phyloP scores from a whole-genome alignment of 1,140 invertebrate genomes.

The Apis florea region DNA sequence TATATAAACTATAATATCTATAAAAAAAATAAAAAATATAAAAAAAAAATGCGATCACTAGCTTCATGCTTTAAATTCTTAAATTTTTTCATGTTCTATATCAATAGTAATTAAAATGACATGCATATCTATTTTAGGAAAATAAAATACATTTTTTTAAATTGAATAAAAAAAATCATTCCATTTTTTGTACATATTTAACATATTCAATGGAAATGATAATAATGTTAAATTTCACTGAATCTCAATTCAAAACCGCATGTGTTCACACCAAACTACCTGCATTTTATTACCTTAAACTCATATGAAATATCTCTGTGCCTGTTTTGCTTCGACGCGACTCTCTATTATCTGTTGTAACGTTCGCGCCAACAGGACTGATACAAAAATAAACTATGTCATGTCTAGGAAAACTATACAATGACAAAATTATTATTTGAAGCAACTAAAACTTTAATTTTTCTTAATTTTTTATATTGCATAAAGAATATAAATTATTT shows the following conservation, averaged over 20 bases:
- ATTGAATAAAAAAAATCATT: not conserved
- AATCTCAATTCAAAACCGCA: slow-evolving; percentile 6
- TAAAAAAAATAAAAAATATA: not conserved
- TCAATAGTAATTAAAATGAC: not conserved
- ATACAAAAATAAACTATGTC: slow-evolving; percentile 67
- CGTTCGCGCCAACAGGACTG: slow-evolving; percentile 70
- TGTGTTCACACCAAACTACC: slow-evolving; percentile 69
- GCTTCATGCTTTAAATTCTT: slow-evolving; percentile 11
- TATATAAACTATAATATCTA: not conserved
- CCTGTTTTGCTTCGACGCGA: slow-evolving; percentile 78
- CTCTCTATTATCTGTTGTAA: slow-evolving; percentile 69
- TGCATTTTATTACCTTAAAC: slow-evolving; percentile 76
- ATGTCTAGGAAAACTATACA: slow-evolving; percentile 27
- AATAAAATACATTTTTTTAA: not conserved
- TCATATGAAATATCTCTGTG: slow-evolving; percentile 80
- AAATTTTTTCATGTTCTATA: not conserved
- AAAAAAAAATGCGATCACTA: not conserved
- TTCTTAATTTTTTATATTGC: not conserved
- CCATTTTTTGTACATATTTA: not conserved
- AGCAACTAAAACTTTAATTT: not conserved
- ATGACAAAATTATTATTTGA: not conserved
- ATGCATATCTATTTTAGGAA: slow-evolving; percentile 18
- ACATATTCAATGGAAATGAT: slow-evolving; percentile 4
- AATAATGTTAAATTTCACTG: slow-evolving; percentile 11
- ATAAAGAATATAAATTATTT: not conserved